phyloP scores from a whole-genome alignment of 2,797 vertebrate genomes.

The Picus viridis region DNA sequence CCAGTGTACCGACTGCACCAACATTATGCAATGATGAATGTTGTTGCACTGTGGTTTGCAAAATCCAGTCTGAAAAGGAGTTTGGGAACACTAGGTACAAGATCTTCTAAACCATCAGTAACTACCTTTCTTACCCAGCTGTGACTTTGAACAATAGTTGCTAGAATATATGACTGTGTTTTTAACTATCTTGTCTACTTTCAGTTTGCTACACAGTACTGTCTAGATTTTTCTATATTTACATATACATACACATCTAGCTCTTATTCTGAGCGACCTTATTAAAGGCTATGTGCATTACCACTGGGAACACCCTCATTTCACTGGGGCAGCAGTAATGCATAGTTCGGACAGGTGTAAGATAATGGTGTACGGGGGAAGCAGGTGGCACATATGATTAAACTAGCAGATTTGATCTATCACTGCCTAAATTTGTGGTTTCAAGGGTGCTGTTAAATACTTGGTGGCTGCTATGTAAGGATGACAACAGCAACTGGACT shows the following conservation, averaged over 20 bases:
- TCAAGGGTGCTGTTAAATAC: slow-evolving; percentile 30
- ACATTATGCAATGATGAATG: not conserved
- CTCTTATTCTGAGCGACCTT: not conserved
- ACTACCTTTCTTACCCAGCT: not conserved
- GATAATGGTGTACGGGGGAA: not conserved
- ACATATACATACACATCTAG: too few relatives aligned
- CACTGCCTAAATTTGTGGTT: slow-evolving; percentile 43
- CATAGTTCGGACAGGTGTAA: not conserved
- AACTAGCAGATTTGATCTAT: slow-evolving; percentile 25
- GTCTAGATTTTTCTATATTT: not conserved
- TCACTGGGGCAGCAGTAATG: not conserved
- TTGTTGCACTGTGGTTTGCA: not conserved
- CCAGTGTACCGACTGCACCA: not conserved
- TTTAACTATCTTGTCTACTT: not conserved
- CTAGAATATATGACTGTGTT: not conserved
- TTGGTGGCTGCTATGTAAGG: not conserved
- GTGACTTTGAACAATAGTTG: not conserved
- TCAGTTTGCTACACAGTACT: not conserved
- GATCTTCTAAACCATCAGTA: not conserved
- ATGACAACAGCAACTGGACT: not conserved
- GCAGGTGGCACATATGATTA: slow-evolving; percentile 15
- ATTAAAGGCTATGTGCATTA: not conserved
- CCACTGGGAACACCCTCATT: not conserved
- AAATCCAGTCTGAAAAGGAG: not conserved
- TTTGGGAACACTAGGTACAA: not conserved